These are phyloP conservation scores for Spongia lamella DNA, from an alignment of 37 sponge, comb jelly and placozoan genomes.

Conservation along the genomic window DNA sequence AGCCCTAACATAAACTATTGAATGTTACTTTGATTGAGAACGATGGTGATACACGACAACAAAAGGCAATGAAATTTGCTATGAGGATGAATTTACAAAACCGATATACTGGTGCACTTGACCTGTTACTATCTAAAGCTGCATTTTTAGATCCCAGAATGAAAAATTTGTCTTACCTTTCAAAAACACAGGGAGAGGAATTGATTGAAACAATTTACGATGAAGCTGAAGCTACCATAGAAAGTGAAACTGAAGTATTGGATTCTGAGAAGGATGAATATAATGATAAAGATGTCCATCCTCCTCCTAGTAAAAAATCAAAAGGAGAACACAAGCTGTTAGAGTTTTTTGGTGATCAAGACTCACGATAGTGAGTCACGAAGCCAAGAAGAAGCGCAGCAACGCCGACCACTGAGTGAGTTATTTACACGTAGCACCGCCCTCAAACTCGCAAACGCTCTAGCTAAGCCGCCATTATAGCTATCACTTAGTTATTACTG, in stretches of 20 bases:
- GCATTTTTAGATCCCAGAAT: slow-evolving; percentile 9
- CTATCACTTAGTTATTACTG: too few species aligned
- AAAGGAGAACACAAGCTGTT: slow-evolving; percentile 1
- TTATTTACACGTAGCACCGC: too few species aligned
- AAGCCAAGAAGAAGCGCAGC: too few species aligned
- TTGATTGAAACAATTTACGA: too few species aligned
- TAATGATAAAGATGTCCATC: not conserved
- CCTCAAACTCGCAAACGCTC: too few species aligned
- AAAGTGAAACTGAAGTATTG: too few species aligned
- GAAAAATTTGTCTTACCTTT: slow-evolving; percentile 1
- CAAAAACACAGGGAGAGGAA: not conserved
- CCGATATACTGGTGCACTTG: not conserved
- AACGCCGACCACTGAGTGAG: too few species aligned
- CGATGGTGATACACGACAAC: not conserved
- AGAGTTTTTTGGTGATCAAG: not conserved
- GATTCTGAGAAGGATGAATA: not conserved
- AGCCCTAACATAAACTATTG: slow-evolving; percentile 4
- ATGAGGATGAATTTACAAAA: not conserved
- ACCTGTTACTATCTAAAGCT: not conserved
- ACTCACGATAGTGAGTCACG: too few species aligned
- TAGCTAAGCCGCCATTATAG: too few species aligned
- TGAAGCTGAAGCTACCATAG: too few species aligned
- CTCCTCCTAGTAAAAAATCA: not conserved
- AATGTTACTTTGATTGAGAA: not conserved
- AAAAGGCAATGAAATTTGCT: not conserved